These are phyloP conservation scores for Gadus macrocephalus DNA, from an alignment of 2,113 vertebrate genomes.

Conservation along the genomic window DNA sequence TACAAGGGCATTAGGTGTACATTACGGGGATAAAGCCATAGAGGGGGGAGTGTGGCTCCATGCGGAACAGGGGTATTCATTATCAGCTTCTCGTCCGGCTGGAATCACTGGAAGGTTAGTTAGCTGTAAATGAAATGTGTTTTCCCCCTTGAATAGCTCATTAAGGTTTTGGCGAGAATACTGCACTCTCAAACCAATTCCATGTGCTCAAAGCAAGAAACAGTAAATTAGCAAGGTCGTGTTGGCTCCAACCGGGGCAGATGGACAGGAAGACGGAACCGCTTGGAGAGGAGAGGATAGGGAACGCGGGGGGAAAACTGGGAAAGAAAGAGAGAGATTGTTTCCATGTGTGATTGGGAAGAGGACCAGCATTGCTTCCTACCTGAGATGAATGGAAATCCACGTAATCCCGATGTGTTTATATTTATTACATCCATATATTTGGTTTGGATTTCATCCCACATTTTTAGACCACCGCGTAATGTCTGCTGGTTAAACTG, in stretches of 20 bases:
- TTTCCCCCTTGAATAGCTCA: slow-evolving; percentile 58
- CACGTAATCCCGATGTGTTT: slow-evolving; percentile 7
- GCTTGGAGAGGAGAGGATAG: too few species aligned
- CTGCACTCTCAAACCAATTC: slow-evolving; percentile 61
- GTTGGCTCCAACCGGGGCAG: slow-evolving; percentile 12
- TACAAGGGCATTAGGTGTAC: too few species aligned
- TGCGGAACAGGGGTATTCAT: too few species aligned
- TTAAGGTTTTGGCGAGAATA: slow-evolving; percentile 43
- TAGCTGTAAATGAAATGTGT: slow-evolving; percentile 59
- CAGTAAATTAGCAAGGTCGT: slow-evolving; percentile 59
- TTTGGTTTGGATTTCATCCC: neutral
- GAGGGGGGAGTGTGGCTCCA: too few species aligned
- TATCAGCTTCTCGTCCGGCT: neutral
- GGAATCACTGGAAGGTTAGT: slow-evolving; percentile 41
- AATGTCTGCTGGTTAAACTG: slow-evolving; percentile 4
- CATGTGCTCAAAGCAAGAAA: slow-evolving; percentile 62
- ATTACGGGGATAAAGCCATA: too few species aligned
- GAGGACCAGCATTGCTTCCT: slow-evolving; percentile 1
- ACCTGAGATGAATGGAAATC: neutral
- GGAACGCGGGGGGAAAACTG: too few species aligned
- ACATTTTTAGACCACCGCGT: slow-evolving; percentile 2
- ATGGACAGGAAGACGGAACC: slow-evolving; percentile 23
- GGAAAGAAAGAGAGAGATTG: slow-evolving; percentile 2
- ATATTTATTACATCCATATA: slow-evolving; percentile 4
- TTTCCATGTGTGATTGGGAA: slow-evolving; percentile 20